Base-by-base conservation (phyloP, 2,797 vertebrate genomes). In the Remorina albescens region DNA sequence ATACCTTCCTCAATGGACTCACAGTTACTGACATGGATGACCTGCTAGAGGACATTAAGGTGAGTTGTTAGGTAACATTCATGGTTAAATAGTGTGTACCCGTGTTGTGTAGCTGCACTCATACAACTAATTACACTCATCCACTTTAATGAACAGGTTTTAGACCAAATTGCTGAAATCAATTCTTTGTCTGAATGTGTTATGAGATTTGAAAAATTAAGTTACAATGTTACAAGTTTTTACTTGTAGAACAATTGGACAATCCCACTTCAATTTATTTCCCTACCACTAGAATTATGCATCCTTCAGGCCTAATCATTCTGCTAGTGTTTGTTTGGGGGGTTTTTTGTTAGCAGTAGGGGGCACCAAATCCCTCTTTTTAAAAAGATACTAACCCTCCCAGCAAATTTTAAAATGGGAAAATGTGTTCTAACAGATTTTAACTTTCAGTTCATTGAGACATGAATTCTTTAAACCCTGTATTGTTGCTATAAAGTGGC, bases 21-120 rank as follows among this genome's bases (percentile, higher is more conserved):
- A 99, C 98, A 0, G 96, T 96, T 51, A 98, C 97, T 0, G 98
- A 99, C 92, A 97, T 99, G 96, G 98, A 99, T 2, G 98, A 99
- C 81, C 94, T 99, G 68, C 93, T 99, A 71, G 98, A 99, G 82
- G 98, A 99, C 88, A 99, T 99, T 67, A 98, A 98, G 96, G 98
- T 99, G 32, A 32, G 83, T 74, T 42, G 26, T 46, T 64, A 2
- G 34, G n/a, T 44, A 32, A 2, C 37, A 16, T 36, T 57, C 25
- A 28, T 8, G 5, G 15, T 34, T 25, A 18, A 61, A 51, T 12
- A 15, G n/a, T n/a, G n/a, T n/a, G n/a, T n/a, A n/a, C n/a, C 16
- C 6, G 47, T 18, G 18, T 1, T 39, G 25, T 12, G 46, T 23
- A 49, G 23, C 5, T 49, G 12, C 47, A 49, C 12, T 3, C 30